Evolutionary conservation across 2,797 vertebrate species (phyloP), one percentile per base, ranked within the genome.

Genomic region (Acanthurus leucopareius): DNA sequence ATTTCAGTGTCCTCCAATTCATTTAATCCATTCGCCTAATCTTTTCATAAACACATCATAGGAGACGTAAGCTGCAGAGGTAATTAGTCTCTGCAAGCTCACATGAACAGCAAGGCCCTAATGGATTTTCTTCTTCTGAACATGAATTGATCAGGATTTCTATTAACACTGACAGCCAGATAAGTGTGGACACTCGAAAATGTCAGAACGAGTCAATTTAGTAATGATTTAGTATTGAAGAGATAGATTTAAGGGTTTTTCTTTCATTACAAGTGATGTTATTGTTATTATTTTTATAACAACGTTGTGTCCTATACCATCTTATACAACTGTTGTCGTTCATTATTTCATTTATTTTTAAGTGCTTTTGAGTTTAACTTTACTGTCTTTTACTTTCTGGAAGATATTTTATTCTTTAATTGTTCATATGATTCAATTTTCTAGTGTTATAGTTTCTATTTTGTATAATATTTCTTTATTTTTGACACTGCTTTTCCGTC

Each of bases 41-140:
- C 67, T 86, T 87, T 89, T 80, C 82, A 83, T 74, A 86, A 88
- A 91, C 78, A 80, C 60, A 77, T 58, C 56, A 70, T 15, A 53
- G 83, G 75, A 79, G 68, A 62, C 10, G 59, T 10, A 79, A 76
- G 54, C 42, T 80, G 74, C 62, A 77, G 80, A 85, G 80, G 80
- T 86, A 90, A 91, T 93, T 90, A 88, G 81, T 89, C 73, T 79
- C 70, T 40, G 61, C 22, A 51, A 76, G 82, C 53, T 80, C 65
- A 82, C 86, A 79, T 56, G 77, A 91, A 82, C 79, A 82, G 84
- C 53, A 19, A 64, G 79, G 38, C 38, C 53, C 73, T 87, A 88
- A 90, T 86, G 74, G 80, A 83, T 78, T 85, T 74, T 82, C 57
- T 68, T 86, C 73, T 77, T 86, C 72, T 68, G 65, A 74, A 82